Conservation (phyloP, 2,888 invertebrate species). For the Drosophila imparisetae region DNA sequence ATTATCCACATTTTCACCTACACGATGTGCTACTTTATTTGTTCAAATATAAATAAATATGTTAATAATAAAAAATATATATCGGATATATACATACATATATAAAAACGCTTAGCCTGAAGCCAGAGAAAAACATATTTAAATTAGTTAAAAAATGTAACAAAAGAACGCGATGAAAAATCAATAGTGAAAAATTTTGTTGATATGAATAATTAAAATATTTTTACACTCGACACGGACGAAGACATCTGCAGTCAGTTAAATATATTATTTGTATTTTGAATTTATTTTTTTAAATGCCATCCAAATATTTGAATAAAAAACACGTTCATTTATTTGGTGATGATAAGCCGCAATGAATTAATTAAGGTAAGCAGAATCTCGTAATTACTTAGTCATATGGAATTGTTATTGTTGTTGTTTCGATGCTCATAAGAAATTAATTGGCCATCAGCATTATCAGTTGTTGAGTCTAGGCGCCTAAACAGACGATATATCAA, state of each 20-base stretch:
- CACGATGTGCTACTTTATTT: background rate
- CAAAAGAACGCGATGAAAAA: background rate
- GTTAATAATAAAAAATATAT: background rate
- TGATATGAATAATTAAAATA: background rate
- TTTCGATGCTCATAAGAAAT: conserved; percentile 21
- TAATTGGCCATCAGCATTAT: conserved; percentile 48
- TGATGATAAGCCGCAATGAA: background rate
- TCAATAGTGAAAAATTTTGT: no score
- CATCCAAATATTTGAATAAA: background rate
- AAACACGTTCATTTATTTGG: background rate
- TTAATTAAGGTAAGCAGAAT: conserved; percentile 1
- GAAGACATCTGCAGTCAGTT: background rate
- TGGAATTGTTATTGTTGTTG: background rate
- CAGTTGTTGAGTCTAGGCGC: conserved; percentile 25
- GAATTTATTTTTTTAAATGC: background rate
- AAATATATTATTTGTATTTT: background rate
- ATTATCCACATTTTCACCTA: background rate
- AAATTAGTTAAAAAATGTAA: background rate
- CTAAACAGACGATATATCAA: conserved; percentile 41
- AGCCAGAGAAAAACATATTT: background rate
- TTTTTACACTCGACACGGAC: background rate
- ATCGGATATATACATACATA: background rate
- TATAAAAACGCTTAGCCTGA: background rate
- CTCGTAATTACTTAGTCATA: background rate
- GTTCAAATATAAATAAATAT: background rate